Evolutionary conservation across 2,797 vertebrate species (phyloP).

Genomic region (Rhinichthys osculus): DNA sequence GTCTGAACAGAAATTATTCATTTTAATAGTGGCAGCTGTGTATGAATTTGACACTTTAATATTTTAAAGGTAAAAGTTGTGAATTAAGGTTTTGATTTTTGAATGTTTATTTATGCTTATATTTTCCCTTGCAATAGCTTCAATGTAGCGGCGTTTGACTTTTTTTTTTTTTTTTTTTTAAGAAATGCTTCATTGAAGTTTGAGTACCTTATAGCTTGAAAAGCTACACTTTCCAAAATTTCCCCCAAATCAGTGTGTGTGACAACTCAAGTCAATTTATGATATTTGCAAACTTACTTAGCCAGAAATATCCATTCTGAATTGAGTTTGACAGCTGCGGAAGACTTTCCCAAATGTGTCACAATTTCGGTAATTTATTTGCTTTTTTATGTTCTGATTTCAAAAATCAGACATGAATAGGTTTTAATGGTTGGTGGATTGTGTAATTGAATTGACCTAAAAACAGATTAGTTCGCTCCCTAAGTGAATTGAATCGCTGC

Average conservation of each 20-base stretch:
- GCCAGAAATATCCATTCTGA: background rate
- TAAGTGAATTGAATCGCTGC: conserved; percentile 16
- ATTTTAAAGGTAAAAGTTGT: background rate
- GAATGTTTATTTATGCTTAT: background rate
- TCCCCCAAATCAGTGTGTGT: background rate
- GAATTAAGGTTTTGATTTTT: background rate
- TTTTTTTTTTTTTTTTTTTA: background rate
- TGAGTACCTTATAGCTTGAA: background rate
- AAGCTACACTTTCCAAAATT: background rate
- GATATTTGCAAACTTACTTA: background rate
- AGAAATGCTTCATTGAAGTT: background rate
- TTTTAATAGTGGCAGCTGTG: no score
- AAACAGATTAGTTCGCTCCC: conserved; percentile 25
- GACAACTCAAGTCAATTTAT: background rate
- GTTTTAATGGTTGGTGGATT: conserved; percentile 27
- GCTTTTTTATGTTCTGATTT: background rate
- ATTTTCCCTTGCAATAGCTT: background rate
- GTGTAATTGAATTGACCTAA: conserved; percentile 42
- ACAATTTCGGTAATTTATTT: background rate
- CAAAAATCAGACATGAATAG: background rate
- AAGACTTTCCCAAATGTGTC: background rate
- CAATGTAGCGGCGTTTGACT: background rate
- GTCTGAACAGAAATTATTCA: no score
- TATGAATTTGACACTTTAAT: background rate
- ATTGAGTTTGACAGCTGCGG: background rate